Conservation (phyloP, 2,113 vertebrate genomes). For the Gymnocephalus cernua region DNA sequence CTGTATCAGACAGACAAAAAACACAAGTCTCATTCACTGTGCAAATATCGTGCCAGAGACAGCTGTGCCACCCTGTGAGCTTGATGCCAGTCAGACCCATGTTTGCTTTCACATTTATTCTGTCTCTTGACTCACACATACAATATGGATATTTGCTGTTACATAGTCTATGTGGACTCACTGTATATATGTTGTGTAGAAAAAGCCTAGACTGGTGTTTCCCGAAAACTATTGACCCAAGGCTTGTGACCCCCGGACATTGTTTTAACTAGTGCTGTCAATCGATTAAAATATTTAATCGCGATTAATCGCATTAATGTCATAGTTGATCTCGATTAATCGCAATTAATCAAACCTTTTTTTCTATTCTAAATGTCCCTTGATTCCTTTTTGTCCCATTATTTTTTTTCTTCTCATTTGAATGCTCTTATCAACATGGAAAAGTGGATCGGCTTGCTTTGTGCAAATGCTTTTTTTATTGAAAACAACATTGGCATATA, state of each 20-base stretch:
- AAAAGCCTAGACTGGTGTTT: not conserved
- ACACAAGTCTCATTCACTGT: slow-evolving; percentile 37
- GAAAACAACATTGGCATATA: too few species aligned
- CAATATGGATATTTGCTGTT: not conserved
- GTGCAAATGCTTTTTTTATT: too few species aligned
- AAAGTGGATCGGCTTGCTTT: too few species aligned
- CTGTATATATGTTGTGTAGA: not conserved
- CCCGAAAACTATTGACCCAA: not conserved
- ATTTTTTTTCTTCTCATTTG: too few species aligned
- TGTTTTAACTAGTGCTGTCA: too few species aligned
- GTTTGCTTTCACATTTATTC: slow-evolving; percentile 27
- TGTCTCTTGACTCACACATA: slow-evolving; percentile 1
- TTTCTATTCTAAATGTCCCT: too few species aligned
- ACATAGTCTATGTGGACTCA: not conserved
- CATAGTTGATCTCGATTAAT: too few species aligned
- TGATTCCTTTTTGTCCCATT: too few species aligned
- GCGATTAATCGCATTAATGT: too few species aligned
- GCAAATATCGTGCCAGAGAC: slow-evolving; percentile 47
- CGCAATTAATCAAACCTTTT: too few species aligned
- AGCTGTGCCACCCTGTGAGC: slow-evolving; percentile 49
- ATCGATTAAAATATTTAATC: too few species aligned
- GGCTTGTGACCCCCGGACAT: not conserved
- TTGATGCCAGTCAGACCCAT: slow-evolving; percentile 43
- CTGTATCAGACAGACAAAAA: not conserved
- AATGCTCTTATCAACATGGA: too few species aligned